Percentiles rank a stretch among this genome's conserved stretches.
Evolutionary conservation across 92 coral and sea anemone species (phyloP).

Genomic region (Zoanthus gigantus): DNA sequence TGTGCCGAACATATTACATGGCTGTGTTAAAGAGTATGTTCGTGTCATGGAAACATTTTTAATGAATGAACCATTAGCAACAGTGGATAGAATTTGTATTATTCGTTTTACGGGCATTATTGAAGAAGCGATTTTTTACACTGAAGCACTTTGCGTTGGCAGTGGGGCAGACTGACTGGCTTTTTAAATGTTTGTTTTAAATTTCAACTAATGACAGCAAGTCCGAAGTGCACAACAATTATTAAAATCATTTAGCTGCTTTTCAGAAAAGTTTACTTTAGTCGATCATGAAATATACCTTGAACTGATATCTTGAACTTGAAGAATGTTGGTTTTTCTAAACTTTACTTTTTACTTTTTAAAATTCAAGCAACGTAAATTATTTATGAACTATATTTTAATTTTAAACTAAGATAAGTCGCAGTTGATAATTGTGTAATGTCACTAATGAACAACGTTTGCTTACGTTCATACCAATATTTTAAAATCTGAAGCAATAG

Average conservation of each 20-base stretch:
- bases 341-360: background rate
- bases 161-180: background rate
- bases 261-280: background rate
- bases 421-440: background rate
- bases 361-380: background rate
- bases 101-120: no score
- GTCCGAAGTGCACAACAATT: background rate
- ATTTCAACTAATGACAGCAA: background rate
- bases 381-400: background rate
- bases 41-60: no score
- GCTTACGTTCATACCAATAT: background rate
- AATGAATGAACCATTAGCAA: no score
- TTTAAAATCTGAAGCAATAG: background rate
- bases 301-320: background rate
- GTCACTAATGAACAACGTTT: background rate
- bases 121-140: no score
- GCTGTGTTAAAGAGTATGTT: no score
- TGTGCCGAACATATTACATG: no score
- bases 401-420: background rate
- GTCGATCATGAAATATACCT: background rate
- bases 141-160: no score
- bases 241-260: background rate
- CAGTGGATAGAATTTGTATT: no score
- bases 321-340: background rate
- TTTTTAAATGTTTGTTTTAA: background rate